Evolutionary conservation across 1,140 invertebrate genomes (phyloP).

Genomic region (Neoseiulus cucumeris): DNA sequence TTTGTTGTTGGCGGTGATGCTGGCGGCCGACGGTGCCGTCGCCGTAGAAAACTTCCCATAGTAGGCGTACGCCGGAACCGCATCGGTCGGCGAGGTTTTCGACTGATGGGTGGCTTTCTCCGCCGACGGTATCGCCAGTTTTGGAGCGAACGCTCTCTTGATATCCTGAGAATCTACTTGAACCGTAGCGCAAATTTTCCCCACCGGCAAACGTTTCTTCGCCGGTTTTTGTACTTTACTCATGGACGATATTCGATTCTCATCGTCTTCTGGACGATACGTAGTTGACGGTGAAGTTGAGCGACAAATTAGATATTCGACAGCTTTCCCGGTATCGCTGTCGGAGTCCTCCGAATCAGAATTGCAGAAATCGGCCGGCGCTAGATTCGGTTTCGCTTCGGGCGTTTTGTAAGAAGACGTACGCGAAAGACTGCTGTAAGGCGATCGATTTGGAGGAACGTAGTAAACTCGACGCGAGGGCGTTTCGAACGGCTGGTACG

Average conservation of each 20-base stretch:
- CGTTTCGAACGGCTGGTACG: neutral
- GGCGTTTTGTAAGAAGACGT: neutral
- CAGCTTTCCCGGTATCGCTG: neutral
- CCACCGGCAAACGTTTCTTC: slow-evolving; percentile 8
- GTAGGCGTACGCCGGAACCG: slow-evolving; percentile 7
- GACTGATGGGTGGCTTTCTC: slow-evolving; percentile 9
- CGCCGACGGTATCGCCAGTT: neutral
- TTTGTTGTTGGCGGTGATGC: slow-evolving; percentile 6
- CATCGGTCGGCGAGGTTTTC: slow-evolving; percentile 3
- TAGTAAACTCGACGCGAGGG: neutral
- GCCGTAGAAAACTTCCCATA: slow-evolving; percentile 9
- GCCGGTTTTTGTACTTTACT: neutral
- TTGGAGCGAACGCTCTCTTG: slow-evolving; percentile 1
- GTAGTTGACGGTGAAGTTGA: slow-evolving; percentile 1
- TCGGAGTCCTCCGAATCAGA: slow-evolving; percentile 4
- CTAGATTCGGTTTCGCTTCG: neutral
- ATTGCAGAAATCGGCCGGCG: neutral
- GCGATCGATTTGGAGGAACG: neutral
- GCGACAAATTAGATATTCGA: neutral
- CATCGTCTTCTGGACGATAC: neutral
- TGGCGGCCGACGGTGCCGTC: slow-evolving; percentile 1
- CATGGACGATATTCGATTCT: neutral
- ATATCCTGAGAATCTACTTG: slow-evolving; percentile 1
- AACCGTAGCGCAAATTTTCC: neutral
- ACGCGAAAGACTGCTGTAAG: neutral